Base-by-base conservation (phyloP, 2,888 invertebrate species). In the Alsophila aescularia region DNA sequence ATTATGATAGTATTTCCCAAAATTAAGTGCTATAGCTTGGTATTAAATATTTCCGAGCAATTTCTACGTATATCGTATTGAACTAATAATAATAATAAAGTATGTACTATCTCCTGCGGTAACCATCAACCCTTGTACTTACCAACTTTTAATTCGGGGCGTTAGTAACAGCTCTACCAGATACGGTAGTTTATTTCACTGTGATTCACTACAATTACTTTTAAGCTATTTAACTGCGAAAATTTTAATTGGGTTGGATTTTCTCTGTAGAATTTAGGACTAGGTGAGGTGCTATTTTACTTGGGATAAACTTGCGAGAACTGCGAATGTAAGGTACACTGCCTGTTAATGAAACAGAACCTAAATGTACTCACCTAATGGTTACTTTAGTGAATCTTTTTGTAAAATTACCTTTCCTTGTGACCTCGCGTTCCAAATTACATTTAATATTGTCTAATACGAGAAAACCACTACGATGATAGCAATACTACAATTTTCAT, bases 211-310 rank as follows among this genome's bases (percentile, higher is more conserved):
- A 35, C 77, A 77, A 81, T 83, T 81, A 79, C 79, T 76, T 52
- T 36, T 59, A 59, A 63, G 62, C 70, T 64, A 64, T 73, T 74
- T 67, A 65, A 67, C 67, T 74, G 67, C 67, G 69, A 65, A 75
- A 79, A 83, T 80, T 73, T 81, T 82, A 85, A 85, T 84, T 81
- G 79, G 81, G 76, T 75, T 40, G 72, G 55, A 70, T 49, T 49
- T 56, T 47, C 29, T 29, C n/a, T 8, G 9, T n/a, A 8, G 8
- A 2, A 29, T 10, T 29, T 29, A 10, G 8, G 29, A 29, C n/a
- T n/a, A 8, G 29, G 10, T 29, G n/a, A 29, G 9, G 10, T 29
- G 6, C 3, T 21, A 5, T 29, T n/a, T 29, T 29, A 29, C 10
- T 1, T 10, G 10, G 29, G 10, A 29, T 3, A n/a, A n/a, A n/a